Evolutionary conservation across 2,113 vertebrate genomes (phyloP).

Genomic region (Noturus placidus): DNA sequence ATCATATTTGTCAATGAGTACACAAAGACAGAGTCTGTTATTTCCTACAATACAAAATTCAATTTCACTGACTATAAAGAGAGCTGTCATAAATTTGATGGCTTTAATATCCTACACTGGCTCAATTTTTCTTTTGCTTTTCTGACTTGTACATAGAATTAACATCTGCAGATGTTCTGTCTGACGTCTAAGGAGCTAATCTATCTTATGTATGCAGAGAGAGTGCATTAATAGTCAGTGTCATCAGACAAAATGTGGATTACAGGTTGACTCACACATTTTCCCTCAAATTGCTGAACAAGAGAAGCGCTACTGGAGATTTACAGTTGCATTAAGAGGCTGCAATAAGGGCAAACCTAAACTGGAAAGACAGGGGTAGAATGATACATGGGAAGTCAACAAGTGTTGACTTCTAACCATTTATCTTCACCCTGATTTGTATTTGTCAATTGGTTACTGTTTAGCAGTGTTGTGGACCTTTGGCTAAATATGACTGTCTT

Average conservation of each 20-base stretch:
- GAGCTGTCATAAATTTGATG: background rate
- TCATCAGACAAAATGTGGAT: conserved; percentile 46
- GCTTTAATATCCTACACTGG: conserved; percentile 1
- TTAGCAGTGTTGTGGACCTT: conserved; percentile 29
- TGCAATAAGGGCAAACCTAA: conserved; percentile 4
- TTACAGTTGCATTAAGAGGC: conserved; percentile 29
- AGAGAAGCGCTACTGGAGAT: conserved; percentile 39
- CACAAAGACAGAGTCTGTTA: conserved; percentile 18
- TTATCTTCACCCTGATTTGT: conserved; percentile 37
- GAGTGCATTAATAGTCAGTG: conserved; percentile 46
- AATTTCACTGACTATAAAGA: conserved; percentile 16
- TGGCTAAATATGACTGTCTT: background rate
- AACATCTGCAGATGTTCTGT: conserved; percentile 50
- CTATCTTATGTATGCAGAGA: conserved; percentile 42
- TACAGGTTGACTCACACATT: conserved; percentile 41
- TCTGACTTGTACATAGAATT: conserved; percentile 54
- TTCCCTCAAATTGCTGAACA: conserved; percentile 18
- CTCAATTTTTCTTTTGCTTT: conserved; percentile 23
- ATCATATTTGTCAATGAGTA: conserved; percentile 3
- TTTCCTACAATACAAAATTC: conserved; percentile 23
- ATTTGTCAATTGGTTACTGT: conserved; percentile 31
- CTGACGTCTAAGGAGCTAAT: conserved; percentile 44
- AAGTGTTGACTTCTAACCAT: conserved; percentile 41
- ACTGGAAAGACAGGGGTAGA: background rate
- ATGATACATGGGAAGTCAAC: conserved; percentile 17